phyloP scores from a whole-genome alignment of 2,113 vertebrate genomes.

The Nothocercus julius region DNA sequence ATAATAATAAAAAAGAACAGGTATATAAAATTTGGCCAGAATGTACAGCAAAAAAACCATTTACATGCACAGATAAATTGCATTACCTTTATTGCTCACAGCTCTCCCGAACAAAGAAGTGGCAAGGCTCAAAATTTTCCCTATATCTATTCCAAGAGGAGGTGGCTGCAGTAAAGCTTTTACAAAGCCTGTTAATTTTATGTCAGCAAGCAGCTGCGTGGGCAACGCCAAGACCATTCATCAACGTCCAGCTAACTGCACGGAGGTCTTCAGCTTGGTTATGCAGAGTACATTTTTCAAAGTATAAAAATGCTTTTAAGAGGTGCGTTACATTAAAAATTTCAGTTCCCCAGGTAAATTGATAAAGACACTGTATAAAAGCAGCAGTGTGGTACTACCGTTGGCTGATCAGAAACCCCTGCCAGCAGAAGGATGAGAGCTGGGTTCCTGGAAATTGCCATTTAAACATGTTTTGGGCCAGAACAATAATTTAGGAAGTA shows the following conservation, averaged over 20 bases:
- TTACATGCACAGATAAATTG: not conserved
- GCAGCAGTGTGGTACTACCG: not conserved
- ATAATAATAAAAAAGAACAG: not conserved
- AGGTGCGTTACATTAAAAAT: not conserved
- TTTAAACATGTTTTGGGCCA: not conserved
- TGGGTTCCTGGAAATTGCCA: not conserved
- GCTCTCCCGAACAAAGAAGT: not conserved
- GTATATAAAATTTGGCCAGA: not conserved
- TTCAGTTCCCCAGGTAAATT: not conserved
- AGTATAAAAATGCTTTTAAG: not conserved
- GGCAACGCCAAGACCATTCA: not conserved
- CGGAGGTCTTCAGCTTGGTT: not conserved
- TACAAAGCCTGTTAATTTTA: not conserved
- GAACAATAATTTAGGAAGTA: not conserved
- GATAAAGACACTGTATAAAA: not conserved
- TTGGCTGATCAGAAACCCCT: not conserved
- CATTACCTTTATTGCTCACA: not conserved
- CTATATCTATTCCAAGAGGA: not conserved
- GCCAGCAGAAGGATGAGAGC: not conserved
- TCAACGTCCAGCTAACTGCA: not conserved
- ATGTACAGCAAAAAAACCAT: not conserved
- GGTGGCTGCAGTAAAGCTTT: not conserved
- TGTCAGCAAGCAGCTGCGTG: not conserved
- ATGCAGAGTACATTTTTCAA: not conserved
- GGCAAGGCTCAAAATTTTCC: not conserved